These are phyloP conservation scores for Sarcophaga carnaria DNA, from an alignment of 2,888 invertebrate genomes.

Conservation along the genomic window DNA sequence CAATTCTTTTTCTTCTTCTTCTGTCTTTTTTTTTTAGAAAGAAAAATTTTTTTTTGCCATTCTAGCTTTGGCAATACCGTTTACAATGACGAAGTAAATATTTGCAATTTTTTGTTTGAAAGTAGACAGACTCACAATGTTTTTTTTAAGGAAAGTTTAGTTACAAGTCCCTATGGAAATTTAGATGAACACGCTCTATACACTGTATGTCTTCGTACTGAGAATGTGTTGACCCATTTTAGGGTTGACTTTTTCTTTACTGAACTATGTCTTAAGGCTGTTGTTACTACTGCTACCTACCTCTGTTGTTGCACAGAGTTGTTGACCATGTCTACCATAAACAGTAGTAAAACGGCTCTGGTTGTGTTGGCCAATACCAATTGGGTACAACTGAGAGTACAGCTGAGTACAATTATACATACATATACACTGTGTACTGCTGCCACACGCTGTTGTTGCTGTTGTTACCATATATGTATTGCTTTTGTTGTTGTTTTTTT, in stretches of 20 bases:
- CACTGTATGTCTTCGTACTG: neutral
- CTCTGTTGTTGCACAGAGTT: neutral
- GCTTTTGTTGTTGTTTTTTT: slow-evolving; percentile 11
- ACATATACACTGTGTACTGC: no score
- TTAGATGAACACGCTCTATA: neutral
- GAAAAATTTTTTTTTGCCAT: no score
- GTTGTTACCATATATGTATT: no score
- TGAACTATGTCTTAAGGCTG: no score
- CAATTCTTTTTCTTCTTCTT: neutral
- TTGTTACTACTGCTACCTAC: no score
- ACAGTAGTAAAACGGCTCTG: no score
- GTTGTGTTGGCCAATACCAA: slow-evolving; percentile 2
- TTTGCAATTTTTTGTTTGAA: slow-evolving; percentile 36
- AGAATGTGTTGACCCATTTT: slow-evolving; percentile 67
- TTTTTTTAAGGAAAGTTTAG: slow-evolving; percentile 8
- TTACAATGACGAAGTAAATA: slow-evolving; percentile 7
- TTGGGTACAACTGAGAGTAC: neutral
- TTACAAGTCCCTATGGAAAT: slow-evolving; percentile 32
- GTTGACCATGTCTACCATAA: neutral
- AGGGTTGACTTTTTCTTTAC: slow-evolving; percentile 32
- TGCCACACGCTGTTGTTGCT: no score
- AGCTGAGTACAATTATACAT: no score
- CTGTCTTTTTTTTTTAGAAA: no score
- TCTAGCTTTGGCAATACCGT: no score
- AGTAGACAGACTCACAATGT: neutral